phyloP scores from a whole-genome alignment of 2,888 invertebrate species.

The Himalopsyche anomala region DNA sequence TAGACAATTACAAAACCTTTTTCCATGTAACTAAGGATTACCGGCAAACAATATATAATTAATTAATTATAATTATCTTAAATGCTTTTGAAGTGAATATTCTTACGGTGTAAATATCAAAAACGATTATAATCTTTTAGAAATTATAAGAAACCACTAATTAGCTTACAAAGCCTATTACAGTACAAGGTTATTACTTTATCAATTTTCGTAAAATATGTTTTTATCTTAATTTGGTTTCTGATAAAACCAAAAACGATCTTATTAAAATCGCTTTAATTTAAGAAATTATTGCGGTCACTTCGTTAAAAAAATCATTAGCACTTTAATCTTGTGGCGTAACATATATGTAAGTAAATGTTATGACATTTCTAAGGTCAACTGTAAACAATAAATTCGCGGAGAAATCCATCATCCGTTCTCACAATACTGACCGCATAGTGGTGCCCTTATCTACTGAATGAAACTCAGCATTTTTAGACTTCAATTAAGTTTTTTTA shows the following conservation, averaged over 20 bases:
- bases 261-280: not conserved
- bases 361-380: not conserved
- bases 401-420: not conserved
- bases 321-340: not conserved
- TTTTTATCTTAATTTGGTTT: constrained; percentile 7
- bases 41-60: no score
- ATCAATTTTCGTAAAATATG: not conserved
- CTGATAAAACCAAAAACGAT: not conserved
- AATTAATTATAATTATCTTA: no score
- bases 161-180: not conserved
- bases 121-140: not conserved
- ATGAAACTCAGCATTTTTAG: not conserved
- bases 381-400: not conserved
- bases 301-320: constrained; percentile 6
- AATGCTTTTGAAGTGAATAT: no score
- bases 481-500: not conserved
- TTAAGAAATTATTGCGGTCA: constrained; percentile 26
- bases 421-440: not conserved
- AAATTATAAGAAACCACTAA: constrained; percentile 20
- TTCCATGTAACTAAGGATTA: no score
- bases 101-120: no score
- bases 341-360: not conserved
- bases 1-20: no score
- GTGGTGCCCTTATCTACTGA: constrained; percentile 19
- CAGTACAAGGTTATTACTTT: not conserved